Evolutionary conservation across 1,140 invertebrate genomes (phyloP), one percentile per base, ranked within the genome.

Genomic region (Panulirus ornatus): DNA sequence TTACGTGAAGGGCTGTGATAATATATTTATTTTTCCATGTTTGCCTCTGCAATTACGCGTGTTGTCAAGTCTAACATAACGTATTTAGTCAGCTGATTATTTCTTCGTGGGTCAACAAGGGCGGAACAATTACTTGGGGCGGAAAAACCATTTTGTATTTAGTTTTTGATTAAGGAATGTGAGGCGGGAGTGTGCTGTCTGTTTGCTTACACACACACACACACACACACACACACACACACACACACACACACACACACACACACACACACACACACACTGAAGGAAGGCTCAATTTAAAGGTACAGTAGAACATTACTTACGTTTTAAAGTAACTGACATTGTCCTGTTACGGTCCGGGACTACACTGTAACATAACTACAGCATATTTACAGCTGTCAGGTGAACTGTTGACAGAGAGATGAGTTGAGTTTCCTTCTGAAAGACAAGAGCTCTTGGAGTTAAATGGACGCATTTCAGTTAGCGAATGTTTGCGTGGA

Each of bases 141-240:
- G n/a, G 8, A 66, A 30, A 66, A 66, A 66, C 2, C n/a, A 66
- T 66, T 30, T 6, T 0, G 58, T 66, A 27, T 66, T 66, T 36
- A 51, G 40, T 63, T 58, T 82, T 34, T 51, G 47, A 34, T 81
- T 54, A n/a, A 40, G 70, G 5, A 40, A 5, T 34, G 70, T 34
- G 38, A 34, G 70, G 38, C 14, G 38, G 11, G 70, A 73, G 70
- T 11, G 51, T n/a, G n/a, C n/a, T n/a, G n/a, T n/a, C n/a, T n/a
- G n/a, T n/a, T n/a, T n/a, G 27, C 6, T 5, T 19, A 73, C 70
- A 73, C 70, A 71, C 70, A 71, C 70, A 71, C 70, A 30, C 70
- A 71, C 70, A 71, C 70, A 71, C 70, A 71, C 36, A 71, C 70
- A 38, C 70, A 34, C 70, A 73, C 30, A 34, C 70, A 40, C 70